Conservation (phyloP, 2,113 vertebrate species). For the Tenrec ecaudatus region DNA sequence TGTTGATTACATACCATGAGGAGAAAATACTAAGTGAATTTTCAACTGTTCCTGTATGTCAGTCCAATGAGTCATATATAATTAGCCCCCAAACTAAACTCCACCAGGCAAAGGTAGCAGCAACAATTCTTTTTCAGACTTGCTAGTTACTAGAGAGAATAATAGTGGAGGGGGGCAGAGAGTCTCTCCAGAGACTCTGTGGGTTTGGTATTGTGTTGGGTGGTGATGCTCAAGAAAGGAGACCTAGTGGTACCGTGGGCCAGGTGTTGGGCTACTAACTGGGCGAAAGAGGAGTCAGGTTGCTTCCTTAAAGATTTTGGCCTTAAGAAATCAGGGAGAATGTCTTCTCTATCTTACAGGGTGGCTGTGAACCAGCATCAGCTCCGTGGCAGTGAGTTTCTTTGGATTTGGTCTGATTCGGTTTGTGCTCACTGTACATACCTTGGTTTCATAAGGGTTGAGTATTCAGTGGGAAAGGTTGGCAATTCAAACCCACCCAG, state of each 20-base stretch:
- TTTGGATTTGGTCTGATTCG: too few species aligned
- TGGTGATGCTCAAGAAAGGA: not conserved
- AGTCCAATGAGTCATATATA: constrained; percentile 52
- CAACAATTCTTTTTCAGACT: constrained; percentile 48
- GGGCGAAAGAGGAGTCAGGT: too few species aligned
- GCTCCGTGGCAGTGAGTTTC: too few species aligned
- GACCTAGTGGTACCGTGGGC: too few species aligned
- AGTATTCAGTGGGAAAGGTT: not conserved
- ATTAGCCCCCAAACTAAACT: constrained; percentile 65
- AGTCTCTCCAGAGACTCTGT: not conserved
- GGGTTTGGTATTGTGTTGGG: not conserved
- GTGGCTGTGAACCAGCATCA: too few species aligned
- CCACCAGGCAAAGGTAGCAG: constrained; percentile 40
- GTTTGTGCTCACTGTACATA: too few species aligned
- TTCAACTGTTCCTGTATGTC: constrained; percentile 32
- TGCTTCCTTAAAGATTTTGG: too few species aligned
- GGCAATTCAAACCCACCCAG: not conserved
- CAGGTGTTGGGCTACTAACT: too few species aligned
- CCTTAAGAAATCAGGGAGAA: too few species aligned
- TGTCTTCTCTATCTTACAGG: too few species aligned
- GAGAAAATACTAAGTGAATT: constrained; percentile 71
- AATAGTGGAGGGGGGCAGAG: not conserved
- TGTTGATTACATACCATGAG: constrained; percentile 60
- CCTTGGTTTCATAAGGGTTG: not conserved
- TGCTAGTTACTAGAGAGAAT: constrained; percentile 29